phyloP scores from a whole-genome alignment of 2,888 invertebrate genomes.

The Scaptomyza reducta region DNA sequence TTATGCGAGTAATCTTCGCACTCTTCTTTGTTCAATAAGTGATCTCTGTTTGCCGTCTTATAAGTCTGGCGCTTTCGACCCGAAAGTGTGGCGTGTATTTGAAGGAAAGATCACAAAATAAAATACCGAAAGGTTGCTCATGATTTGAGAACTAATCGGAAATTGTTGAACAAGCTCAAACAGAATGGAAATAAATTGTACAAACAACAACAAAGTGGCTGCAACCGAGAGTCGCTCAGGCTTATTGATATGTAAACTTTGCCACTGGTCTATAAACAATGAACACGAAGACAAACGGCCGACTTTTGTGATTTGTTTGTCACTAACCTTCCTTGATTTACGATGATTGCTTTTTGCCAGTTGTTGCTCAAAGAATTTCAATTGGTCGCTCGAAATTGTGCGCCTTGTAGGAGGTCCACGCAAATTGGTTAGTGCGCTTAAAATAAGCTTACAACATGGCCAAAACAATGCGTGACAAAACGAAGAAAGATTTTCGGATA shows the following conservation, averaged over 20 bases:
- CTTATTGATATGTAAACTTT: constrained; percentile 72
- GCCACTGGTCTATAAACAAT: constrained; percentile 36
- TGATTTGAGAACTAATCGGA: constrained; percentile 13
- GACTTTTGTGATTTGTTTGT: constrained; percentile 12
- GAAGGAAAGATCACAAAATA: constrained; percentile 10
- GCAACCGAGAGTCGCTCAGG: constrained; percentile 3
- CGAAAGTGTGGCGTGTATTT: background rate
- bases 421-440: background rate
- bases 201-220: constrained; percentile 11
- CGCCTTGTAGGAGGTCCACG: constrained; percentile 35
- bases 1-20: constrained; percentile 8
- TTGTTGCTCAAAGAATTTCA: constrained; percentile 53
- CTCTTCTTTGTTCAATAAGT: background rate
- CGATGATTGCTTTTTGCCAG: constrained; percentile 10
- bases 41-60: background rate
- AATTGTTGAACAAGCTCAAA: constrained; percentile 39
- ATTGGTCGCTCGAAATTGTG: constrained; percentile 7
- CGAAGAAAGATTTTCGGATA: background rate
- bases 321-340: constrained; percentile 55
- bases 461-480: background rate
- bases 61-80: constrained; percentile 15
- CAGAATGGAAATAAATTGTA: constrained; percentile 17
- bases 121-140: constrained; percentile 11
- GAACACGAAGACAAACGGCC: constrained; percentile 1
- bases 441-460: background rate